Evolutionary conservation across 2,888 invertebrate species (phyloP), one percentile per base, ranked within the genome.

Genomic region (Synergus itoensis): DNA sequence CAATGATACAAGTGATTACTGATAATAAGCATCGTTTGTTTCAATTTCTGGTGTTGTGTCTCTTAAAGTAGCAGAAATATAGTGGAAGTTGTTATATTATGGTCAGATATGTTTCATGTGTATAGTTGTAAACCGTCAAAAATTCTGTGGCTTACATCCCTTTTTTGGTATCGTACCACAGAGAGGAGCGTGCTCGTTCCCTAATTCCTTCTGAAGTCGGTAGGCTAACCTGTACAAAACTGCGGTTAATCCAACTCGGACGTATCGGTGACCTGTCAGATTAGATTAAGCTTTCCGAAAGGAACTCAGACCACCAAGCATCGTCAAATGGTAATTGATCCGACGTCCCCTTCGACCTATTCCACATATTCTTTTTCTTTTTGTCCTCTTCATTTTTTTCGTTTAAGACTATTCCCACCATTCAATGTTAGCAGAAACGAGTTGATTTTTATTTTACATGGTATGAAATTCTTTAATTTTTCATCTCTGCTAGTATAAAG

Each of bases 241-340:
- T 88, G 84, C 84, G 82, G 87, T 88, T 89, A 86, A 88, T 88
- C 86, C 86, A 82, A 83, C 83, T 79, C 84, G 85, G 85, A 84
- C 84, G 85, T 89, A 89, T 87, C 86, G 85, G 84, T 88, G 85
- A 88, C 87, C 89, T 88, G 90, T 90, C 90, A 85, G 89, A 88
- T 89, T 89, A 88, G 87, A 90, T 90, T 89, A 90, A 87, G 81
- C 83, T 78, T 82, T 80, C 80, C 79, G 82, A 80, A 84, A 86
- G 81, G 85, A 84, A 82, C 75, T 41, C 80, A 84, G 89, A 89
- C 89, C 89, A 90, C 89, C 89, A 87, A 87, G 87, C 83, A 86
- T 78, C 83, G 78, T 82, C 85, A 81, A 80, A 84, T 82, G 86
- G 86, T 87, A 88, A 88, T 87, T 85, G 87, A 88, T 88, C 87